Evolutionary conservation across 2,797 vertebrate genomes (phyloP).

Genomic region (Acanthurus tractus): DNA sequence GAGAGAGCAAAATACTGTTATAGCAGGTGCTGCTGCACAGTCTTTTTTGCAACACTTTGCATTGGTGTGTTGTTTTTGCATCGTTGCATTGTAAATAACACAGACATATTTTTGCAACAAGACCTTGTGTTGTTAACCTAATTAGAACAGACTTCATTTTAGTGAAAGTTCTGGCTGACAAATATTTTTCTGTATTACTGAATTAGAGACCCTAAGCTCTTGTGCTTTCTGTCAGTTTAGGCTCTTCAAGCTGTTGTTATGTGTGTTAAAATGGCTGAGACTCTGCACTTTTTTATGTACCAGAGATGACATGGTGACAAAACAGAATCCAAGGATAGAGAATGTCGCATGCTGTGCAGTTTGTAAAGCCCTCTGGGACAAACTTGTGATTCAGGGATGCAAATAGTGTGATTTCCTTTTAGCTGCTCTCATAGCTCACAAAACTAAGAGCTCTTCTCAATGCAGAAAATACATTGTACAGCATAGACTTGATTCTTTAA

Average conservation of each 20-base stretch:
- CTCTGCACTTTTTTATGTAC: background rate
- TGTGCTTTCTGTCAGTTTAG: constrained; percentile 2
- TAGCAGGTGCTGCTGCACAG: background rate
- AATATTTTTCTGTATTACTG: background rate
- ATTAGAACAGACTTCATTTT: background rate
- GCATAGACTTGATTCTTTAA: background rate
- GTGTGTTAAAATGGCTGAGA: background rate
- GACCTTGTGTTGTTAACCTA: background rate
- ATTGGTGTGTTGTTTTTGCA: background rate
- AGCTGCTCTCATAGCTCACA: background rate
- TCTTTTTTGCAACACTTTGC: background rate
- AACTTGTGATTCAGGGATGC: background rate
- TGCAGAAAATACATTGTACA: background rate
- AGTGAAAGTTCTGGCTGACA: background rate
- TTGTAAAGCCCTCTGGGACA: background rate
- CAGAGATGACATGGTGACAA: background rate
- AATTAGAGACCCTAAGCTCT: background rate
- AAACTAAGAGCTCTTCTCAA: background rate
- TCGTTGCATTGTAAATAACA: background rate
- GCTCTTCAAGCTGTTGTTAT: background rate
- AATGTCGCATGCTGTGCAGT: background rate
- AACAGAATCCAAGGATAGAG: background rate
- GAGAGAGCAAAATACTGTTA: background rate
- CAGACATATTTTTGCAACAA: background rate
- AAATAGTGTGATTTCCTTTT: constrained; percentile 2